Conservation (phyloP, 1,140 invertebrate species). For the Matsumurasca onukii region DNA sequence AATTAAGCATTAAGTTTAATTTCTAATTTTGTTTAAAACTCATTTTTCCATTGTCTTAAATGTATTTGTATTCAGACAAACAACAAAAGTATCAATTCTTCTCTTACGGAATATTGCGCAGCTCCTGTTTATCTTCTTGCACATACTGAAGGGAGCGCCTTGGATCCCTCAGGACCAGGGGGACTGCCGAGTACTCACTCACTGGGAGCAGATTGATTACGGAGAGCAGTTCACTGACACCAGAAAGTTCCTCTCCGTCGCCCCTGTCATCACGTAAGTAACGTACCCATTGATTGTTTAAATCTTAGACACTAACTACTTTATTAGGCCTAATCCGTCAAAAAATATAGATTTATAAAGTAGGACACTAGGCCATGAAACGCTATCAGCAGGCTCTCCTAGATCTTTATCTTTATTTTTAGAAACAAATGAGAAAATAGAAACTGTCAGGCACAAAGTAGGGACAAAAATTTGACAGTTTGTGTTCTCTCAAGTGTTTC, state of each 20-base stretch:
- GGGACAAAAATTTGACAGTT: no score
- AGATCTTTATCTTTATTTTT: no score
- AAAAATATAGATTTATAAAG: background rate
- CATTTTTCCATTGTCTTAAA: no score
- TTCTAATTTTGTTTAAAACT: no score
- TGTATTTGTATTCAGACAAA: no score
- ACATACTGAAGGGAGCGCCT: slow-evolving; percentile 69
- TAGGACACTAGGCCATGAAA: background rate
- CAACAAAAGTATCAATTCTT: no score
- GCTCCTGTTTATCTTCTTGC: slow-evolving; percentile 64
- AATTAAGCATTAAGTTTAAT: no score
- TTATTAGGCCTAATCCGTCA: background rate
- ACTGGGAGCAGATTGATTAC: slow-evolving; percentile 76
- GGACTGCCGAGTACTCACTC: slow-evolving; percentile 58
- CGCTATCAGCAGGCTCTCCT: background rate
- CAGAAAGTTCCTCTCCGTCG: slow-evolving; percentile 66
- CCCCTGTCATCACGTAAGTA: slow-evolving; percentile 63
- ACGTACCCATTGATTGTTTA: background rate
- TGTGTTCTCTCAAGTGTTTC: no score
- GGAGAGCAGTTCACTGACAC: slow-evolving; percentile 69
- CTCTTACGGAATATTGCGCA: no score
- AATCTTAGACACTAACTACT: background rate
- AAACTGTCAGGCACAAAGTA: no score
- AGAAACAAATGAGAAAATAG: no score
- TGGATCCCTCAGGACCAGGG: slow-evolving; percentile 70